Evolutionary conservation across 2,797 vertebrate species (phyloP).

Genomic region (Gymnopithys bicolor): DNA sequence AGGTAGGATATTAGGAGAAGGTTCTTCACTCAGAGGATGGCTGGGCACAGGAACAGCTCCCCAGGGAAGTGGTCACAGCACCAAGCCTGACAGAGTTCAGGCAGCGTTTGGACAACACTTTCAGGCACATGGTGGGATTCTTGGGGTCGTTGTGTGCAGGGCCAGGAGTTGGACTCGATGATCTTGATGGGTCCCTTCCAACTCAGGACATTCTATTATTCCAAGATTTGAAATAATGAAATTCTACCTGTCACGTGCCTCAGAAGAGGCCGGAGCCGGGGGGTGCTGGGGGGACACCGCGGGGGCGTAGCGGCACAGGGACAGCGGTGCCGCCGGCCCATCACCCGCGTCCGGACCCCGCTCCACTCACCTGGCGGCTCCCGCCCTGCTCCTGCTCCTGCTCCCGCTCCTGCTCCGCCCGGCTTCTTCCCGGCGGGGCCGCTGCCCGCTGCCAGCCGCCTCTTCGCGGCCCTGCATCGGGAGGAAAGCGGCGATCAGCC

Average conservation of each 20-base stretch:
- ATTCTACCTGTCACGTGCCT: accelerated
- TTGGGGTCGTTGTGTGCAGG: not conserved
- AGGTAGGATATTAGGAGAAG: no score
- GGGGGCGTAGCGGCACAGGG: no score
- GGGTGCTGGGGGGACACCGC: accelerated
- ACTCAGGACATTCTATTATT: no score
- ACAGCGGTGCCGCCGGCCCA: accelerated
- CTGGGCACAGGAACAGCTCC: not conserved
- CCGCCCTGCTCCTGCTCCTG: not conserved
- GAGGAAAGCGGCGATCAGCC: not conserved
- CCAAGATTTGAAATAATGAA: accelerated
- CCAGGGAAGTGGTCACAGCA: not conserved
- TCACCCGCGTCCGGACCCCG: not conserved
- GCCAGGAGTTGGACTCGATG: not conserved
- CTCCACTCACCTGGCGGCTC: not conserved
- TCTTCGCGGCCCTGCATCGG: conserved; percentile 52
- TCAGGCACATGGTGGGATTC: no score
- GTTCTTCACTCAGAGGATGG: not conserved
- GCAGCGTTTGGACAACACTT: not conserved
- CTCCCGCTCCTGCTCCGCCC: not conserved
- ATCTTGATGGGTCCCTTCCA: not conserved
- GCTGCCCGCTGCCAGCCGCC: conserved; percentile 5
- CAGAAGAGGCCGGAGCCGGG: accelerated
- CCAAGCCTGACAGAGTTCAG: not conserved
- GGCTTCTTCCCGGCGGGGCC: not conserved